These are phyloP conservation scores for Andrena minutula DNA, from an alignment of 2,888 invertebrate genomes.

Conservation along the genomic window DNA sequence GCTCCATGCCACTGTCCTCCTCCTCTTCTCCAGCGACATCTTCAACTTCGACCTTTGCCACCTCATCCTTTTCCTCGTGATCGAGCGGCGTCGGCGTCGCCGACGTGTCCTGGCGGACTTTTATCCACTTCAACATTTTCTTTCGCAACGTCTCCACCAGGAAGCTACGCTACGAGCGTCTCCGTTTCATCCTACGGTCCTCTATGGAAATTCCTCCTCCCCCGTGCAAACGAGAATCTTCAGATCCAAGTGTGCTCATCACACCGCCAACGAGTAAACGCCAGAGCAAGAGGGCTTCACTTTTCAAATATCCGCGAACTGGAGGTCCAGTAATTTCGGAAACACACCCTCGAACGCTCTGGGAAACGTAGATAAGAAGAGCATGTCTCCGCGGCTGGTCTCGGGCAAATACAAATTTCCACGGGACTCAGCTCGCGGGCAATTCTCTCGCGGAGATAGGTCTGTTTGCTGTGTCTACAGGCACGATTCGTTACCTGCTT, in stretches of 20 bases:
- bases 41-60: conserved; percentile 65
- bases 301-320: background rate
- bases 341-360: background rate
- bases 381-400: conserved; percentile 21
- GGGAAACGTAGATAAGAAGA: conserved; percentile 36
- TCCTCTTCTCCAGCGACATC: conserved; percentile 75
- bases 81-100: conserved; percentile 50
- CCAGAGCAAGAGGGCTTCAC: background rate
- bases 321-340: background rate
- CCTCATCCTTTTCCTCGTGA: conserved; percentile 51
- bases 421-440: conserved; percentile 17
- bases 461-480: conserved; percentile 64
- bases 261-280: background rate
- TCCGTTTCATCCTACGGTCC: conserved; percentile 7
- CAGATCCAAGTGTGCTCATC: background rate
- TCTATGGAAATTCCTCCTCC: background rate
- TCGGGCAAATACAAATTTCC: conserved; percentile 48
- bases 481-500: conserved; percentile 42
- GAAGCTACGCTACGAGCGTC: background rate
- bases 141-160: conserved; percentile 8
- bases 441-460: conserved; percentile 60
- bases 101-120: conserved; percentile 81
- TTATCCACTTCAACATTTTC: conserved; percentile 84
- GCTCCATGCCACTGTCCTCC: conserved; percentile 82
- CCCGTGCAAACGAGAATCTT: background rate